Evolutionary conservation across 2,888 invertebrate species (phyloP).

Genomic region (Apamea sordens): DNA sequence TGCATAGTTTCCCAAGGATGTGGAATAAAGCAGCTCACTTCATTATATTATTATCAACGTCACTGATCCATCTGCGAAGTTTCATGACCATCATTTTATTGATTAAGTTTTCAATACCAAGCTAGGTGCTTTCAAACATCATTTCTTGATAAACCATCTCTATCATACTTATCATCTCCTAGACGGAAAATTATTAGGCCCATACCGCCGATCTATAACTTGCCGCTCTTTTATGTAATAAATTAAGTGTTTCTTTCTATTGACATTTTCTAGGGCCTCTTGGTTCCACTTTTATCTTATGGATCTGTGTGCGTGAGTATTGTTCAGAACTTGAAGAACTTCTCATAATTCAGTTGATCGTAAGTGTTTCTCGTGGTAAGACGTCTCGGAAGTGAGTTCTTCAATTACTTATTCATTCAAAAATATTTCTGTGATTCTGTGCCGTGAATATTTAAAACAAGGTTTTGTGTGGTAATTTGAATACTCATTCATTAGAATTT

Average conservation of each 20-base stretch:
- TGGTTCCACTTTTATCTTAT: slow-evolving; percentile 46
- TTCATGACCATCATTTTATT: not conserved
- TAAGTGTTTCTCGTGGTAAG: slow-evolving; percentile 41
- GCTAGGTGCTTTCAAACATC: not conserved
- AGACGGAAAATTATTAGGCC: not conserved
- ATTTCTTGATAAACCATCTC: slow-evolving; percentile 17
- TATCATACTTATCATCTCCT: not conserved
- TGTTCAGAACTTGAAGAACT: slow-evolving; percentile 7
- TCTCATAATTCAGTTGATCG: slow-evolving; percentile 43
- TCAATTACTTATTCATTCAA: slow-evolving; percentile 7
- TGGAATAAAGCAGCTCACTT: not conserved
- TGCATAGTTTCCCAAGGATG: slow-evolving; percentile 6
- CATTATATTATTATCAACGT: not conserved
- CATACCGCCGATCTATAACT: not conserved
- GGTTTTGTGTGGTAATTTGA: slow-evolving; percentile 9
- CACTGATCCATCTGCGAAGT: not conserved
- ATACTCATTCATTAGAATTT: slow-evolving; percentile 12
- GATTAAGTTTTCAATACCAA: not conserved
- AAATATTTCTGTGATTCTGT: slow-evolving; percentile 16
- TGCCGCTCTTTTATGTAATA: not conserved
- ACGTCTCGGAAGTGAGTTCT: slow-evolving; percentile 59
- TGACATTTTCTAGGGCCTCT: slow-evolving; percentile 35
- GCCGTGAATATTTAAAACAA: slow-evolving; percentile 12
- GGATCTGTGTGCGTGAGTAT: slow-evolving; percentile 1
- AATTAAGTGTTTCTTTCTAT: slow-evolving; percentile 21